phyloP scores from a whole-genome alignment of 2,113 vertebrate species.

The Otis tarda region DNA sequence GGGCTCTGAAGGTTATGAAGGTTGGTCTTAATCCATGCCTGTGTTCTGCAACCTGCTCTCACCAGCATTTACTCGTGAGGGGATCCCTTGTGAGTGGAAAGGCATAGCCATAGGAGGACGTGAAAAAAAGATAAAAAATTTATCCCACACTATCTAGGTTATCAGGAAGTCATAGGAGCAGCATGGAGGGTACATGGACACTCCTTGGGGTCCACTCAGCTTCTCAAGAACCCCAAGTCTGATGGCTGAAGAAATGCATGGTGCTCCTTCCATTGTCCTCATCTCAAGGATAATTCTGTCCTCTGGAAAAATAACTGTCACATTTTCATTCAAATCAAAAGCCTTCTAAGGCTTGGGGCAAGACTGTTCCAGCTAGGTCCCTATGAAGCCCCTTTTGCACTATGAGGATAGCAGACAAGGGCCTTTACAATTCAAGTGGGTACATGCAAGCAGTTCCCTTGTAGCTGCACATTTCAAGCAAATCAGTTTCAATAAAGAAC shows the following conservation, averaged over 20 bases:
- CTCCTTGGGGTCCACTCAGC: fast-evolving
- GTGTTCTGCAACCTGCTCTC: not conserved
- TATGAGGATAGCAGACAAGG: not conserved
- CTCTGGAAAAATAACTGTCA: not conserved
- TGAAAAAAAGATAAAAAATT: not conserved
- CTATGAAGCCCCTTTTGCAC: not conserved
- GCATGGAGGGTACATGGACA: fast-evolving
- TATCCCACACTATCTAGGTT: not conserved
- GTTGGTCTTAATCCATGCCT: not conserved
- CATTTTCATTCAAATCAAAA: not conserved
- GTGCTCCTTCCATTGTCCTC: not conserved
- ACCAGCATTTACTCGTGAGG: not conserved
- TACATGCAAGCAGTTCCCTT: not conserved
- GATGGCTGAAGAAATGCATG: not conserved
- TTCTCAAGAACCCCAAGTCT: not conserved
- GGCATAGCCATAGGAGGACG: not conserved
- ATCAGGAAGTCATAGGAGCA: not conserved
- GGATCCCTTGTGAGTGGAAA: not conserved
- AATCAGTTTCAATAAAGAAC: not conserved
- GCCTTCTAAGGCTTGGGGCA: not conserved
- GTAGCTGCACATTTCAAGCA: not conserved
- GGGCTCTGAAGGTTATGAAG: not conserved
- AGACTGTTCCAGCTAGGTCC: not conserved
- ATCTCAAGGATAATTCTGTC: not conserved
- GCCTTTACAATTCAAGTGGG: not conserved